Base-by-base conservation (phyloP, 2,888 invertebrate genomes). In the Drosophila parthenogenetica region DNA sequence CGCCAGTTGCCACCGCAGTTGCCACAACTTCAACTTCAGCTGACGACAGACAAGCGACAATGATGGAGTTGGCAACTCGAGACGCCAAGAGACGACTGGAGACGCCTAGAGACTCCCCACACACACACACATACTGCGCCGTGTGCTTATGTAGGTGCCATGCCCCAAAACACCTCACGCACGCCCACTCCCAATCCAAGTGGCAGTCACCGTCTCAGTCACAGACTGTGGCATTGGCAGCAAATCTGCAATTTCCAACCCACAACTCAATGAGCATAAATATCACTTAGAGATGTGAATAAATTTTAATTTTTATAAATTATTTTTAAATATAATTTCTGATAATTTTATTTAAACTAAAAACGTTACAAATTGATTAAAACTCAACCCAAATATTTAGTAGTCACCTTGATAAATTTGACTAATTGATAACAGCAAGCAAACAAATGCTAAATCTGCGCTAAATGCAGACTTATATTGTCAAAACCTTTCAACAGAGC, bases 151-250 rank as follows among this genome's bases (percentile, higher is more conserved):
- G 69, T 83, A 78, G 84, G 35, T 49, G 71, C 71, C 55, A 64
- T 79, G 87, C 85, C 81, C 81, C 85, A 63, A 79, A 79, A 87
- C 82, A 82, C 85, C 77, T 61, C 70, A 78, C 76, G 60, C 76
- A 79, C 87, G 70, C 79, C 85, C 79, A 74, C 69, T 43, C 61
- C 37, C 54, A 42, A 48, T 25, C 40, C n/a, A 16, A 46, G 29
- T 11, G 17, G 17, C 42, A 45, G 53, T 46, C 14, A 7, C 46
- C 3, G 35, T 17, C 40, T 19, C 45, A 42, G 37, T 49, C 57
- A 35, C 19, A 37, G 58, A 45, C 42, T 32, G 50, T 43, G 49
- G 70, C 81, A 78, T 74, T 71, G 81, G 60, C 73, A 48, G 60
- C 43, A 73, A 76, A 76, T 69, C 79, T 73, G 79, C 69, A 72